Base-by-base conservation (phyloP, 2,113 vertebrate genomes). In the Peromyscus maniculatus region DNA sequence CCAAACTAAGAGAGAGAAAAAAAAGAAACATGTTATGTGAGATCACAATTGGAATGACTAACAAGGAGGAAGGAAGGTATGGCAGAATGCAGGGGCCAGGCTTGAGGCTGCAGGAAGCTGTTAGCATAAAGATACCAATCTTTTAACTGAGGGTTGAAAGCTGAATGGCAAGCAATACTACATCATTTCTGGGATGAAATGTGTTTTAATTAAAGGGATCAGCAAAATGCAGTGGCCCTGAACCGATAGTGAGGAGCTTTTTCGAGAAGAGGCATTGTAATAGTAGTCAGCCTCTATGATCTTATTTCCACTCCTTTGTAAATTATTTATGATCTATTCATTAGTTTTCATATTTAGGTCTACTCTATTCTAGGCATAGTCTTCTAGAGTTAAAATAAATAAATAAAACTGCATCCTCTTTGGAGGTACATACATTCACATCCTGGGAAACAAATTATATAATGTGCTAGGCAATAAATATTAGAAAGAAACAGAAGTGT, bases 251-350 rank as follows among this genome's bases (percentile, higher is more conserved):
- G 19, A 71, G 13, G 39, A 89, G 3, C 15, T 89, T 82, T 7
- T 82, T 52, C 75, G 46, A 1, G 33, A 67, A 91, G 16, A 72
- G 57, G 21, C 31, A 52, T 33, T 52, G n/a, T 9, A 36, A 49
- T 26, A 64, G 36, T 17, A 89, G 36, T 3, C 2, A 2, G 3
- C 4, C 75, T 96, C 78, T 26, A 10, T 78, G 78, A 96, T 92
- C 12, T 71, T 79, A 52, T 78, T 79, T 93, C 78, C 5, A 80
- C 12, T 79, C 36, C 71, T 46, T 69, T 69, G 12, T 69, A 69
- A 69, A 69, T 69, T 69, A 69, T 33, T 91, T 31, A 74, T 93
- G 55, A 67, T 74, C 82, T 92, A 92, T 75, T 93, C 52, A 91
- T 92, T 39, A 92, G 77, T 86, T 89, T 91, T 78, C 43, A 21